These are phyloP conservation scores for Mythimna ferrago DNA, from an alignment of 2,888 invertebrate genomes.

Conservation along the genomic window DNA sequence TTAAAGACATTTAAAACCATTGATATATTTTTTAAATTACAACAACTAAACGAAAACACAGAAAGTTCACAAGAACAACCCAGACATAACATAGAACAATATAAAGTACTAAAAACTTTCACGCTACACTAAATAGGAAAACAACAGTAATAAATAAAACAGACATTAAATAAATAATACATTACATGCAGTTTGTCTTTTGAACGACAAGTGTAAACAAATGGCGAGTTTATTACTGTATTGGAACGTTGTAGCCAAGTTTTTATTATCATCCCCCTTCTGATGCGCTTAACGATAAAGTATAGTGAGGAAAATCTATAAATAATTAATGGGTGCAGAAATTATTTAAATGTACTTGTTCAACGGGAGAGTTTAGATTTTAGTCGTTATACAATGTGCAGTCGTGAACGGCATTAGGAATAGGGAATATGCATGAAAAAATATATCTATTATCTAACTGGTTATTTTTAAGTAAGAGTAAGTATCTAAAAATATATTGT, in stretches of 20 bases:
- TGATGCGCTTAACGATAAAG: slow-evolving; percentile 51
- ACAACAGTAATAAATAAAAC: slow-evolving; percentile 58
- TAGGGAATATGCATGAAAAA: too few relatives aligned
- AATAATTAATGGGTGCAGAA: slow-evolving; percentile 54
- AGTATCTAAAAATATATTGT: too few relatives aligned
- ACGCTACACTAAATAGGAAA: slow-evolving; percentile 53
- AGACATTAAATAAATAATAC: slow-evolving; percentile 64
- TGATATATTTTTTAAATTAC: neutral
- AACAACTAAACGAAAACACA: neutral
- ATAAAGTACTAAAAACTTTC: slow-evolving; percentile 48
- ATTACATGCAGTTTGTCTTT: slow-evolving; percentile 62
- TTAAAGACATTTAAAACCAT: slow-evolving; percentile 19
- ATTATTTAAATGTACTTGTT: slow-evolving; percentile 44
- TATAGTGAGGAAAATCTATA: slow-evolving; percentile 48
- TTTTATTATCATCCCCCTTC: slow-evolving; percentile 53
- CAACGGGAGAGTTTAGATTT: slow-evolving; percentile 20
- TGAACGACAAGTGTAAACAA: slow-evolving; percentile 64
- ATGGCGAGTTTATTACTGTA: slow-evolving; percentile 57
- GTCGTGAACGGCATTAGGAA: neutral
- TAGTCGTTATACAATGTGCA: neutral
- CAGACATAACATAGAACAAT: neutral
- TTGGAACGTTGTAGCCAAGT: slow-evolving; percentile 42
- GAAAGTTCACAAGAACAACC: slow-evolving; percentile 3
- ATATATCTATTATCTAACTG: too few relatives aligned
- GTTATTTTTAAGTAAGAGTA: too few relatives aligned